Conservation (phyloP, 2,888 invertebrate genomes). For the Eremobia ochroleuca region DNA sequence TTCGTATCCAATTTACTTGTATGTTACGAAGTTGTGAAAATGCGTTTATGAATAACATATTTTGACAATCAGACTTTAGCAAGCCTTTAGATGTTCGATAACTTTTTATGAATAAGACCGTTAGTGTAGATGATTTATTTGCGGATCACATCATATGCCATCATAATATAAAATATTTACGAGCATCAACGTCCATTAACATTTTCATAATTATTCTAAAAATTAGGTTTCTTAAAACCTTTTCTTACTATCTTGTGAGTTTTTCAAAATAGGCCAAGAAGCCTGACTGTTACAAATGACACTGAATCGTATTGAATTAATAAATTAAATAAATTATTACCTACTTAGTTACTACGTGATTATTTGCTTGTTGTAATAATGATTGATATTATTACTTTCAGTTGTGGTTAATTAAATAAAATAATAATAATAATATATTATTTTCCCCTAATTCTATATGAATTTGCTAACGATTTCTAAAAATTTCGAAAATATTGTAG, state of each 20-base stretch:
- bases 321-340: not conserved
- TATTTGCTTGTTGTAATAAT: conserved; percentile 11
- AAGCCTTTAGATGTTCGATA: too few relatives aligned
- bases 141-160: not conserved
- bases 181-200: not conserved
- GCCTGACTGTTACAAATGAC: conserved; percentile 4
- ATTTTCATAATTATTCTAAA: conserved; percentile 2
- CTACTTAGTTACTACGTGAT: not conserved
- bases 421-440: conserved; percentile 19
- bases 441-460: conserved; percentile 28
- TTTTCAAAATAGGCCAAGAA: conserved; percentile 35
- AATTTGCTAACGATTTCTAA: conserved; percentile 24
- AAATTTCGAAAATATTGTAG: conserved; percentile 18
- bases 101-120: too few relatives aligned
- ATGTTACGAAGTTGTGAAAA: too few relatives aligned
- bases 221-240: not conserved
- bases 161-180: not conserved
- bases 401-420: conserved; percentile 45
- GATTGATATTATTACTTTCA: conserved; percentile 17
- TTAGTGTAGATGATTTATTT: not conserved
- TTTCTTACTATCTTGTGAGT: conserved; percentile 11
- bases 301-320: not conserved
- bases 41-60: too few relatives aligned
- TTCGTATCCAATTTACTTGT: too few relatives aligned
- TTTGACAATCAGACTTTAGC: too few relatives aligned